Conservation (phyloP, 2,888 invertebrate species). For the Acleris emargana region DNA sequence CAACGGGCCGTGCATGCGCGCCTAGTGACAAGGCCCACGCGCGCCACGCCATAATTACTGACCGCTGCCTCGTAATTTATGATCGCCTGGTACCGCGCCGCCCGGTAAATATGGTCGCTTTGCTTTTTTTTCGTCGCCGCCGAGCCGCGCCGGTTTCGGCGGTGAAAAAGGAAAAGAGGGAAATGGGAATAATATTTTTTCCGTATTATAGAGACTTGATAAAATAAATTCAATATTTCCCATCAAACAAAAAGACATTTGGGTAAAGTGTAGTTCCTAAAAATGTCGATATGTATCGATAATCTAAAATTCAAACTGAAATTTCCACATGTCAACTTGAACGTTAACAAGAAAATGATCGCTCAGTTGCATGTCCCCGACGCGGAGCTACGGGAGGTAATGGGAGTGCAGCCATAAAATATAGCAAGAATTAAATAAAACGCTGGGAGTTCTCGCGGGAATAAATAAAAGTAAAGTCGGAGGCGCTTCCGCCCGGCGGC, state of each 20-base stretch:
- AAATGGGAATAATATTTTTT: constrained; percentile 34
- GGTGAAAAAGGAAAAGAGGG: constrained; percentile 31
- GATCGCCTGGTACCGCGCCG: constrained; percentile 62
- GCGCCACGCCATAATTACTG: constrained; percentile 46
- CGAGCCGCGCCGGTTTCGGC: constrained; percentile 13
- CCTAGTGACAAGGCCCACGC: constrained; percentile 36
- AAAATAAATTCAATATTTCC: no score
- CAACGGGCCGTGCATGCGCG: constrained; percentile 28
- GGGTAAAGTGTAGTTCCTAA: neutral
- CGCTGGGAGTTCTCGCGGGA: constrained; percentile 36
- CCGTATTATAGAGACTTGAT: constrained; percentile 4
- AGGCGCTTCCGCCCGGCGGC: constrained; percentile 39
- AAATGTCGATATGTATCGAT: constrained; percentile 9
- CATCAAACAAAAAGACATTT: neutral
- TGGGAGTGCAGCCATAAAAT: constrained; percentile 33
- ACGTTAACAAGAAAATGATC: constrained; percentile 11
- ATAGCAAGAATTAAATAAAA: constrained; percentile 40
- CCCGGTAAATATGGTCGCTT: constrained; percentile 49
- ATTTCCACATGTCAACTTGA: neutral
- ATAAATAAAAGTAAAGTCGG: constrained; percentile 40
- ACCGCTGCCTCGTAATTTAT: constrained; percentile 65
- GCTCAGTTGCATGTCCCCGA: constrained; percentile 17
- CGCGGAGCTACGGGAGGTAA: constrained; percentile 27
- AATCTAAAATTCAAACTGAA: neutral
- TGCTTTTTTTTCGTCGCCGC: constrained; percentile 41